These are phyloP conservation scores for Ormyrus nitidulus DNA, from an alignment of 2,888 invertebrate genomes.

Conservation along the genomic window DNA sequence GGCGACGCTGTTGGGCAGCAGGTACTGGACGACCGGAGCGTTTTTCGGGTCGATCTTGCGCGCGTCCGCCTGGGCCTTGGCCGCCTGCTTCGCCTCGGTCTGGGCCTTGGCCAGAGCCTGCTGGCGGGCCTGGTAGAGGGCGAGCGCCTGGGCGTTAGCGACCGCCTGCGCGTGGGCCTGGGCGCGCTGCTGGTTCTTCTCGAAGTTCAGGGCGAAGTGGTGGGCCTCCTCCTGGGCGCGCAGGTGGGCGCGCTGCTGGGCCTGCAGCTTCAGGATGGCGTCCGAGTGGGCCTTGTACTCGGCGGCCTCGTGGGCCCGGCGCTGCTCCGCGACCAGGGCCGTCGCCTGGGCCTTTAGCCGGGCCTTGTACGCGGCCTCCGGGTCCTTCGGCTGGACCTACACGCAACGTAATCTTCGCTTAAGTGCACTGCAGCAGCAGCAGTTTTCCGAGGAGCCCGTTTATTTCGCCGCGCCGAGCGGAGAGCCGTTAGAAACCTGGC, in stretches of 20 bases:
- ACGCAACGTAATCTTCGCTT: neutral
- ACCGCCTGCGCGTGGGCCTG: conserved; percentile 72
- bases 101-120: conserved; percentile 69
- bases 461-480: neutral
- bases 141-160: conserved; percentile 72
- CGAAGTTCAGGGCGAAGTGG: conserved; percentile 69
- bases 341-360: conserved; percentile 69
- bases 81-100: conserved; percentile 67
- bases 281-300: conserved; percentile 73
- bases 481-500: neutral
- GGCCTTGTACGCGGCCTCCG: conserved; percentile 69
- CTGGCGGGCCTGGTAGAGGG: conserved; percentile 69
- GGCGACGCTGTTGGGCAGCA: conserved; percentile 63
- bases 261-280: conserved; percentile 70
- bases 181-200: conserved; percentile 70
- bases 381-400: conserved; percentile 66
- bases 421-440: too few relatives aligned
- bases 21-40: conserved; percentile 70
- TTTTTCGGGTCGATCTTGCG: conserved; percentile 67
- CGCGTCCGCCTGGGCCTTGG: conserved; percentile 68
- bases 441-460: neutral
- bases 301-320: conserved; percentile 69
- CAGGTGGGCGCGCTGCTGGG: conserved; percentile 70
- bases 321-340: conserved; percentile 68
- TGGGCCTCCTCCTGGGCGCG: conserved; percentile 71